phyloP scores from a whole-genome alignment of 1,140 invertebrate species.

The Triops cancriformis region DNA sequence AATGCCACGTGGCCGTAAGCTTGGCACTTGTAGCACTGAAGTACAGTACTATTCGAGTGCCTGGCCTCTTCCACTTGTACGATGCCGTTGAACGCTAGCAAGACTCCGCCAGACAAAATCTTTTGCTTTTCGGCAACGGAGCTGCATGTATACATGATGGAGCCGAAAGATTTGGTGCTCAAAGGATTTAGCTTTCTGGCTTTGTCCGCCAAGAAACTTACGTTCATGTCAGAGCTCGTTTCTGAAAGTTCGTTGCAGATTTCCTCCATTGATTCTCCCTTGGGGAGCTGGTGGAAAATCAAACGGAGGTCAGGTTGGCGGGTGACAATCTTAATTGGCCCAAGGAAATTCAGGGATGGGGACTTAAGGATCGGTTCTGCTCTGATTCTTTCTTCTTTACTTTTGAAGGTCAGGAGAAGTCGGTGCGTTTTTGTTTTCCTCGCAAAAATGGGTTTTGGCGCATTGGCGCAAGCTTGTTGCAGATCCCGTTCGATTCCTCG shows the following conservation, averaged over 20 bases:
- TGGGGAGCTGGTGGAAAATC: conserved; percentile 16
- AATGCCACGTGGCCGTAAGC: conserved; percentile 11
- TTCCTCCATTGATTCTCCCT: conserved; percentile 9
- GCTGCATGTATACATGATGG: background rate
- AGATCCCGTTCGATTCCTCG: background rate
- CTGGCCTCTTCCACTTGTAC: background rate
- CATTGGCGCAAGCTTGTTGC: background rate
- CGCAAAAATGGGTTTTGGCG: background rate
- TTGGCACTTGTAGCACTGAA: conserved; percentile 17
- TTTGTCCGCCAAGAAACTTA: background rate
- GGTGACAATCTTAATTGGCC: background rate
- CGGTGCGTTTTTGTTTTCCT: background rate
- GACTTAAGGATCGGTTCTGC: background rate
- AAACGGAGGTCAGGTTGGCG: background rate
- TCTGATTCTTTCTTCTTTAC: conserved; percentile 6
- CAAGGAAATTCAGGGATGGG: background rate
- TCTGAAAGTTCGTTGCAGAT: conserved; percentile 3
- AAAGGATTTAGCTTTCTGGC: background rate
- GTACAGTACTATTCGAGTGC: background rate
- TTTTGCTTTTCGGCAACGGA: background rate
- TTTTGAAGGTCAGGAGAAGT: background rate
- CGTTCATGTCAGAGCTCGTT: background rate
- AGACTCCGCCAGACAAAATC: background rate
- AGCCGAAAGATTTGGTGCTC: background rate
- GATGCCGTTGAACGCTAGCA: background rate